Conservation (phyloP, 1,140 invertebrate genomes). For the Brachionus sp. region DNA sequence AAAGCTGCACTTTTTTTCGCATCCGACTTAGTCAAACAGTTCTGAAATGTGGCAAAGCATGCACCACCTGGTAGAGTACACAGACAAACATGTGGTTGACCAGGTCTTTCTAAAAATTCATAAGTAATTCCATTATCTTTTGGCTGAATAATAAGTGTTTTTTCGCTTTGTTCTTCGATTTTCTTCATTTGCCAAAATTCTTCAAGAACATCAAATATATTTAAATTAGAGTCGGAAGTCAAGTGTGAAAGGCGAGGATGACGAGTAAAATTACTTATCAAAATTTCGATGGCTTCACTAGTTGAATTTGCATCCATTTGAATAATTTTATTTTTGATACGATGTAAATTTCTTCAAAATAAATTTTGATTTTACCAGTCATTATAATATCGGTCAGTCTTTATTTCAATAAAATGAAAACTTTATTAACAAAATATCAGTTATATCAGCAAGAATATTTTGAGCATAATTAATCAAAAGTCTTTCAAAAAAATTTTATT, state of each 20-base stretch:
- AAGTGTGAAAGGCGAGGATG: conserved; percentile 51
- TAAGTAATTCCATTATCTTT: conserved; percentile 77
- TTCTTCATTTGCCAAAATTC: conserved; percentile 97
- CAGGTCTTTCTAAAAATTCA: conserved; percentile 82
- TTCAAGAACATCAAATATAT: conserved; percentile 88
- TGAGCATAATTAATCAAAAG: too few relatives aligned
- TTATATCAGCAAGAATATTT: too few relatives aligned
- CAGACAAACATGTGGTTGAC: conserved; percentile 87
- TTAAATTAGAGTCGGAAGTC: conserved; percentile 65
- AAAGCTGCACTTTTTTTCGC: conserved; percentile 86
- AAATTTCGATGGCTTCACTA: conserved; percentile 16
- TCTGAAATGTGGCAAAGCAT: conserved; percentile 91
- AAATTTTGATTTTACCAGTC: too few relatives aligned
- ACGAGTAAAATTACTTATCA: conserved; percentile 27
- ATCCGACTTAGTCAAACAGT: conserved; percentile 89
- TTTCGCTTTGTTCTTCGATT: conserved; percentile 55
- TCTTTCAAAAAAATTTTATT: too few relatives aligned
- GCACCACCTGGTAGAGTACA: conserved; percentile 88
- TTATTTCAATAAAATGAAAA: too few relatives aligned
- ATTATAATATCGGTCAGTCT: too few relatives aligned
- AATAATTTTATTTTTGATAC: too few relatives aligned
- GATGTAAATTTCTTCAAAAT: too few relatives aligned
- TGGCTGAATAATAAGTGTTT: conserved; percentile 71
- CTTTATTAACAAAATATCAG: too few relatives aligned
- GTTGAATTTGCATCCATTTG: conserved; percentile 8